Evolutionary conservation across 2,797 vertebrate species (phyloP).

Genomic region (Neoniphon sammara): DNA sequence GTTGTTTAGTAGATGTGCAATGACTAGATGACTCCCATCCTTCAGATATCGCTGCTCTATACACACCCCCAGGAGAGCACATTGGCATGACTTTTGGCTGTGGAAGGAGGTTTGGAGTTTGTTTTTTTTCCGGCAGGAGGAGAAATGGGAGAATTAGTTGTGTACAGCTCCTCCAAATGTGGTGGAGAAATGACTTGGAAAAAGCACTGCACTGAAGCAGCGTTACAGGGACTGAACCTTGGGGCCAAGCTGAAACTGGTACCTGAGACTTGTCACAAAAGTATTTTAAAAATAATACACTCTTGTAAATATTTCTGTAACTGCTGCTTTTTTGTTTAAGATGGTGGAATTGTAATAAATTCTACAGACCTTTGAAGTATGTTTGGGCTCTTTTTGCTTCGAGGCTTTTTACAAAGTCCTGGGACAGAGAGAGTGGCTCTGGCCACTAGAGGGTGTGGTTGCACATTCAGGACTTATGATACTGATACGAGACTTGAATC

Average conservation of each 20-base stretch:
- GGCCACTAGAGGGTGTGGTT: conserved; percentile 65
- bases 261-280: conserved; percentile 64
- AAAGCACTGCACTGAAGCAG: conserved; percentile 61
- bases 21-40: conserved; percentile 19
- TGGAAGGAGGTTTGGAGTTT: not conserved
- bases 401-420: not conserved
- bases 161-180: conserved; percentile 22
- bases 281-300: conserved; percentile 79
- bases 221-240: conserved; percentile 55
- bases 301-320: conserved; percentile 86
- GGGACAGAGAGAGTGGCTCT: not conserved
- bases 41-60: conserved; percentile 51
- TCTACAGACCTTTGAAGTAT: conserved; percentile 79
- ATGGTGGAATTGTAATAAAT: conserved; percentile 87
- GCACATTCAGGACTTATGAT: conserved; percentile 23
- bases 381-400: conserved; percentile 3
- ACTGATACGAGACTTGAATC: not conserved
- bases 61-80: conserved; percentile 9
- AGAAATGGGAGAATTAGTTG: conserved; percentile 22
- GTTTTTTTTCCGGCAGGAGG: not conserved
- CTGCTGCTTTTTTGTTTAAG: conserved; percentile 85
- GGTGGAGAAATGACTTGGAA: conserved; percentile 34
- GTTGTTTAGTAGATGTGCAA: not conserved
- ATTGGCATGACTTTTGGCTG: conserved; percentile 8
- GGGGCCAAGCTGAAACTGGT: conserved; percentile 53